Percentiles rank a stretch among this genome's conserved stretches.
These are phyloP conservation scores for Tinea pellionella DNA, from an alignment of 2,888 invertebrate species.

Conservation along the genomic window DNA sequence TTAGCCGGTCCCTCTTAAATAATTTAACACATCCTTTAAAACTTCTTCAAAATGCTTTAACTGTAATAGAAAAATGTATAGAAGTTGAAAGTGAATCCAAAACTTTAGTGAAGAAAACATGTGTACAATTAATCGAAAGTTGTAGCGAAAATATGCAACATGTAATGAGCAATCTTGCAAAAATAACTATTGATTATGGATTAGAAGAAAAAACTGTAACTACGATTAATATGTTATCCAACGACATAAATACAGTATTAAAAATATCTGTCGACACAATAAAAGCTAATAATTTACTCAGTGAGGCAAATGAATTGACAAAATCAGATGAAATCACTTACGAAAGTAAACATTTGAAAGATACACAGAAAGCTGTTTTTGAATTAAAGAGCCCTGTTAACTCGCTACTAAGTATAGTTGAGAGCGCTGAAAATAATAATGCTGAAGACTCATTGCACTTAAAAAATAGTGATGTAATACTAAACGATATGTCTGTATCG, in stretches of 20 bases:
- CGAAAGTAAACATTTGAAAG: constrained; percentile 44
- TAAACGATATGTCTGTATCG: constrained; percentile 54
- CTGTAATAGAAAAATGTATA: constrained; percentile 76
- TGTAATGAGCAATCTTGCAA: constrained; percentile 63
- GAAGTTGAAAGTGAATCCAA: constrained; percentile 75
- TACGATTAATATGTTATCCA: constrained; percentile 54
- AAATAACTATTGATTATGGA: constrained; percentile 51
- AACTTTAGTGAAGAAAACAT: constrained; percentile 76
- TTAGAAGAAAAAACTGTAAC: constrained; percentile 41
- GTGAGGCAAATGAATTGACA: constrained; percentile 39
- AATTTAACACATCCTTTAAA: constrained; percentile 70
- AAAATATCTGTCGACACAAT: constrained; percentile 67
- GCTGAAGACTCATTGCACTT: constrained; percentile 28
- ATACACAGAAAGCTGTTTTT: constrained; percentile 54
- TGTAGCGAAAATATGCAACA: constrained; percentile 68
- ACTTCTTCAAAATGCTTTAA: constrained; percentile 73
- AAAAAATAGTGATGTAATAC: constrained; percentile 42
- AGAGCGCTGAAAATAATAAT: constrained; percentile 37
- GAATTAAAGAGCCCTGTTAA: constrained; percentile 45
- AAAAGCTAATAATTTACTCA: constrained; percentile 46
- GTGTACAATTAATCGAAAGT: constrained; percentile 73
- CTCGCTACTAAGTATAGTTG: constrained; percentile 42
- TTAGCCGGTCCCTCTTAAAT: constrained; percentile 66
- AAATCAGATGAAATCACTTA: constrained; percentile 35
- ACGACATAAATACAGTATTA: constrained; percentile 60